A percentile compares a stretch with the other conserved stretches of the same genome.
These are phyloP conservation scores for Copidosoma aretas DNA, from an alignment of 2,888 invertebrate genomes.

Conservation along the genomic window DNA sequence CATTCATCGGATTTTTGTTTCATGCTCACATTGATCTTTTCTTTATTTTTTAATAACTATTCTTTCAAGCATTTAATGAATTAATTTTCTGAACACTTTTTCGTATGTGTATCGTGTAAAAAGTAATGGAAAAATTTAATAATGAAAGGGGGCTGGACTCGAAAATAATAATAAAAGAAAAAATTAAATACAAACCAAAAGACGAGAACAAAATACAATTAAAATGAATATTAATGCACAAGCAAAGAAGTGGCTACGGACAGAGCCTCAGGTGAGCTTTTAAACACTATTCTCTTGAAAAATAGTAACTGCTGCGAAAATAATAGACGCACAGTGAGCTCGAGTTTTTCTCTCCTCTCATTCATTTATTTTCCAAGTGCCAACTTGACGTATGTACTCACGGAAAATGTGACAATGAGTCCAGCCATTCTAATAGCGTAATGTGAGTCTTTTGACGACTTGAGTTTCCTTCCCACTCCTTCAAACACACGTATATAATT, in stretches of 20 bases:
- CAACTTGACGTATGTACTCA: neutral
- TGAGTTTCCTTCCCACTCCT: neutral
- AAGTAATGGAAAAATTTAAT: no score
- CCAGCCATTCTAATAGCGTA: slow-evolving; percentile 46
- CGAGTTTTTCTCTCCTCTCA: slow-evolving; percentile 2
- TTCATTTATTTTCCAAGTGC: slow-evolving; percentile 58
- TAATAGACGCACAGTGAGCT: slow-evolving; percentile 13
- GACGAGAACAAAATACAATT: no score
- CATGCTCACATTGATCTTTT: no score
- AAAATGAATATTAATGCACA: slow-evolving; percentile 54
- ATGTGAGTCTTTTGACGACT: slow-evolving; percentile 47
- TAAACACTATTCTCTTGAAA: slow-evolving; percentile 38
- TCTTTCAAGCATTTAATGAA: no score
- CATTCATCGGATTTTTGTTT: no score
- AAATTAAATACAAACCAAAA: no score
- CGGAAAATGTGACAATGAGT: slow-evolving; percentile 23
- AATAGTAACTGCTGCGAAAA: slow-evolving; percentile 17
- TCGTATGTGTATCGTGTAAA: no score
- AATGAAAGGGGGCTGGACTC: slow-evolving; percentile 57
- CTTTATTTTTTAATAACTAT: no score
- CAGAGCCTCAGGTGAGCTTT: slow-evolving; percentile 61
- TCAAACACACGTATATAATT: neutral
- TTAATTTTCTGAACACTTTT: no score
- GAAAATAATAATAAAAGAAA: no score
- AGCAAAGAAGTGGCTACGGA: slow-evolving; percentile 54